Conservation (phyloP, 2,888 invertebrate genomes). For the Lasioglossum pauxillum region DNA sequence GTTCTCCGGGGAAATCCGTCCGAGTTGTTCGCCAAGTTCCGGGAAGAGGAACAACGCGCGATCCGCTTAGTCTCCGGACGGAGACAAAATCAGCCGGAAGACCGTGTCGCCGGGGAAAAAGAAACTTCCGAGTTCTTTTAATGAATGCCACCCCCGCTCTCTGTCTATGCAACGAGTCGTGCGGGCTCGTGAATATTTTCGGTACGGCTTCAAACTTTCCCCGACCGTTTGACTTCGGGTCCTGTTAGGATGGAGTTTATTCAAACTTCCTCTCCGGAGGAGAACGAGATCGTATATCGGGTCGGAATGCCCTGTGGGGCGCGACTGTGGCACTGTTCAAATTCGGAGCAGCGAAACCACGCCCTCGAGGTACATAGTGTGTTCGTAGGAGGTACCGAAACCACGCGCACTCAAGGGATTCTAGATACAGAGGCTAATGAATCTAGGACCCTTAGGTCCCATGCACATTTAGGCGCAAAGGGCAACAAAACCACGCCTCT, state of each 20-base stretch:
- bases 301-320: neutral
- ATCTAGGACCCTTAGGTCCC: no score
- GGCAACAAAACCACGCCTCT: no score
- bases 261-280: neutral
- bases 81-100: slow-evolving; percentile 23
- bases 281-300: neutral
- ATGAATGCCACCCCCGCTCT: neutral
- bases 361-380: neutral
- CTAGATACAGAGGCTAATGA: no score
- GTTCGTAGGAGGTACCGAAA: neutral
- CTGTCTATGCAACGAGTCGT: neutral
- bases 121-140: neutral
- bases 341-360: neutral
- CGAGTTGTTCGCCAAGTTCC: slow-evolving; percentile 15
- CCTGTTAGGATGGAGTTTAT: neutral
- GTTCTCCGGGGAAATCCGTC: slow-evolving; percentile 48
- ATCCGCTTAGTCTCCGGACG: neutral
- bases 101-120: neutral
- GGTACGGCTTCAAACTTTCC: neutral
- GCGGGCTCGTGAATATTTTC: slow-evolving; percentile 11
- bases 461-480: no score
- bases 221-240: neutral
- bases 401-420: no score
- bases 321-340: neutral
- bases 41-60: slow-evolving; percentile 15